phyloP scores from a whole-genome alignment of 2,888 invertebrate genomes.

The Tigriopus californicus region DNA sequence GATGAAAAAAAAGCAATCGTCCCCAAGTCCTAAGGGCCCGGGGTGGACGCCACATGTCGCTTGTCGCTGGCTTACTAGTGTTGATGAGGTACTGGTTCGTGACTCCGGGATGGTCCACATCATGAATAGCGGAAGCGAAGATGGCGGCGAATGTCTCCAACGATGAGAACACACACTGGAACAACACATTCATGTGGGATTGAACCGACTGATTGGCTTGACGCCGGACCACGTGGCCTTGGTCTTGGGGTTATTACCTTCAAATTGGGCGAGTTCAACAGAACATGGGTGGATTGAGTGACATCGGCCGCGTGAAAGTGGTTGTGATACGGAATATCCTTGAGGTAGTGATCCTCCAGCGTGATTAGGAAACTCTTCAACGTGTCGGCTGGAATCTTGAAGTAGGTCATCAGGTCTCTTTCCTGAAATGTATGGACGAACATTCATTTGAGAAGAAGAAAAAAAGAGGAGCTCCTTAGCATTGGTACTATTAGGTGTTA shows the following conservation, averaged over 20 bases:
- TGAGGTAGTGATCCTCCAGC: constrained; percentile 92
- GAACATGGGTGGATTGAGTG: constrained; percentile 86
- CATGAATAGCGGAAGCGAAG: constrained; percentile 95
- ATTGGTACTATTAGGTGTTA: no score
- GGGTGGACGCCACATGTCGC: no score
- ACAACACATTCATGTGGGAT: no score
- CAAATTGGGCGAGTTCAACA: constrained; percentile 85
- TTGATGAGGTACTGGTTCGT: constrained; percentile 98
- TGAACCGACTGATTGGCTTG: no score
- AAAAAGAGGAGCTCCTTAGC: no score
- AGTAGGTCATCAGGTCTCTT: constrained; percentile 68
- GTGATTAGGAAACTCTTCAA: constrained; percentile 93
- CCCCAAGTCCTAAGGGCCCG: neutral
- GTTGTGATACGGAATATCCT: constrained; percentile 98
- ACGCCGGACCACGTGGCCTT: no score
- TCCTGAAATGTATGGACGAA: constrained; percentile 31
- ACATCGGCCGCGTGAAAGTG: constrained; percentile 96
- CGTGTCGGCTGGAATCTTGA: constrained; percentile 84
- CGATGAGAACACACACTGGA: constrained; percentile 85
- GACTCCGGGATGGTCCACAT: constrained; percentile 97
- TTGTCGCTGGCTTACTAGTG: constrained; percentile 44
- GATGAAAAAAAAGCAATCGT: neutral
- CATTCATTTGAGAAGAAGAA: no score
- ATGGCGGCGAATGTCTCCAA: constrained; percentile 87
- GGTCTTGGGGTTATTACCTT: constrained; percentile 40